Conservation (phyloP, 2,797 vertebrate species). For the Clarias fuscus region DNA sequence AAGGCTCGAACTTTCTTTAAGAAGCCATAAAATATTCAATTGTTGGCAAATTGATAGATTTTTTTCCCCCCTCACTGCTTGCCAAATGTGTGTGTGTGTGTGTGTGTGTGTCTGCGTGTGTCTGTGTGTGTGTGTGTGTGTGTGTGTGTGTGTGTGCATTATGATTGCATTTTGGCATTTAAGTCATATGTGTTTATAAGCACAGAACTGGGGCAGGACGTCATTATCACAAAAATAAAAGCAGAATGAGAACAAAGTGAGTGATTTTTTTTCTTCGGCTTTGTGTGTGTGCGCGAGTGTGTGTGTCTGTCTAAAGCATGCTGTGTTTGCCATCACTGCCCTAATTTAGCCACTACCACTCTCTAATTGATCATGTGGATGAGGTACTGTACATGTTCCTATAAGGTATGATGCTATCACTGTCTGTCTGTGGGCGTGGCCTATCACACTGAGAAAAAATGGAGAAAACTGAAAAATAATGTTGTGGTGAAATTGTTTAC, state of each 20-base stretch:
- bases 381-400: no score
- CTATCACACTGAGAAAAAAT: not conserved
- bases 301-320: slow-evolving; percentile 26
- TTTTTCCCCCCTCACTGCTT: slow-evolving; percentile 22
- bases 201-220: slow-evolving; percentile 57
- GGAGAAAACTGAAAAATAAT: not conserved
- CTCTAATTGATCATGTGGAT: slow-evolving; percentile 21
- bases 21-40: slow-evolving; percentile 60
- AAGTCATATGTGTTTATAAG: slow-evolving; percentile 49
- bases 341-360: slow-evolving; percentile 30
- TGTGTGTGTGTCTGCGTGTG: not conserved
- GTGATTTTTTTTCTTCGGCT: slow-evolving; percentile 26
- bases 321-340: slow-evolving; percentile 30
- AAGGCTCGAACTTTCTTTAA: slow-evolving; percentile 58
- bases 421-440: not conserved
- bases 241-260: slow-evolving; percentile 46
- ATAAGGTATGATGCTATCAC: no score
- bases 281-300: slow-evolving; percentile 22
- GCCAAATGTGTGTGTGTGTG: slow-evolving; percentile 29
- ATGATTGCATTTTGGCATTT: slow-evolving; percentile 54
- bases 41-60: slow-evolving; percentile 58
- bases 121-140: not conserved
- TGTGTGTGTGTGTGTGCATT: slow-evolving; percentile 16
- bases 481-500: not conserved
- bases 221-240: slow-evolving; percentile 48